Evolutionary conservation across 2,888 invertebrate species (phyloP).

Genomic region (Melieria picta): DNA sequence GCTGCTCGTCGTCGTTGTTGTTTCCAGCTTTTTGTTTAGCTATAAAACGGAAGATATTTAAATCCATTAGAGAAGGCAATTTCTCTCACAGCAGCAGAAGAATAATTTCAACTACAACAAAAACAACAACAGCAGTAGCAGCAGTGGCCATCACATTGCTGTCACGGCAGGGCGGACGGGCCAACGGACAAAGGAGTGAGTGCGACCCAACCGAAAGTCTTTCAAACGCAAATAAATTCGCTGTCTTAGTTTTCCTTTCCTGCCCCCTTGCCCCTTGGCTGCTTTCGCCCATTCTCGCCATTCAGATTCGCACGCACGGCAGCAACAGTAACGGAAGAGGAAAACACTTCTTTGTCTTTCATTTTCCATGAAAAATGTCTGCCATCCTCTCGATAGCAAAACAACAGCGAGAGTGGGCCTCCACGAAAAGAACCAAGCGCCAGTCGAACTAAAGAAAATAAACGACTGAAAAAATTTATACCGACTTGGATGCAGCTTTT

Average conservation of each 20-base stretch:
- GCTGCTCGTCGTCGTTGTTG: slow-evolving; percentile 10
- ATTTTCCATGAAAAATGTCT: not conserved
- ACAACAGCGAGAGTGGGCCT: too few relatives aligned
- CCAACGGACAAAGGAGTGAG: not conserved
- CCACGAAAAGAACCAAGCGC: not conserved
- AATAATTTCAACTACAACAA: not conserved
- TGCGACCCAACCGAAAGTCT: slow-evolving; percentile 19
- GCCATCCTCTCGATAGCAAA: too few relatives aligned
- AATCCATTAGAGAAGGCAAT: slow-evolving; percentile 27
- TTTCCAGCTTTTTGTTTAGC: not conserved
- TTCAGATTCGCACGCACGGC: slow-evolving; percentile 4
- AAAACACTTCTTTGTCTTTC: slow-evolving; percentile 1
- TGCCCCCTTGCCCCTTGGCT: not conserved
- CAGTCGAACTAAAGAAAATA: not conserved
- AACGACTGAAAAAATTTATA: too few relatives aligned
- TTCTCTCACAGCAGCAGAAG: not conserved
- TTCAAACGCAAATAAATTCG: slow-evolving; percentile 36
- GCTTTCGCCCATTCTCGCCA: not conserved
- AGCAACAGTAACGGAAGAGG: not conserved
- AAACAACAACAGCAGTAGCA: not conserved
- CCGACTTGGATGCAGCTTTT: too few relatives aligned
- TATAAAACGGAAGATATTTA: slow-evolving; percentile 33
- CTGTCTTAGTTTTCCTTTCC: not conserved
- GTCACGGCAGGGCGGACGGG: too few relatives aligned
- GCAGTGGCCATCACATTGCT: not conserved